phyloP scores from a whole-genome alignment of 1,140 invertebrate genomes.

The Akabosia matsudoensis region DNA sequence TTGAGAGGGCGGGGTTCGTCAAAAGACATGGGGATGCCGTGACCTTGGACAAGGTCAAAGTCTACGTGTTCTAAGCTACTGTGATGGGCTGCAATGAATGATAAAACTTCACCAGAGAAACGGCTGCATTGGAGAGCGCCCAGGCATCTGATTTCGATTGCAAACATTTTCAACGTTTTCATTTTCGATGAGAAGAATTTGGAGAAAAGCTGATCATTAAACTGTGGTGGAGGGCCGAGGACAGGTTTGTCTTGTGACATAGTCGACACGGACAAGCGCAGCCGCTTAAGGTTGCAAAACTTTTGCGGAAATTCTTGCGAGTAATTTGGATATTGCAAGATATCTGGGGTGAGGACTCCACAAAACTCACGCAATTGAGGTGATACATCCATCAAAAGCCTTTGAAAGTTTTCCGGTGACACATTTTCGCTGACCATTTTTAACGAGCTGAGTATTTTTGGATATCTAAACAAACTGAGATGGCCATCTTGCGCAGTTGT shows the following conservation, averaged over 20 bases:
- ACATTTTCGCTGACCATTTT: conserved; percentile 26
- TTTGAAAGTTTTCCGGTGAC: conserved; percentile 30
- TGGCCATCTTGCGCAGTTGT: not conserved
- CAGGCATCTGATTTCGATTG: conserved; percentile 28
- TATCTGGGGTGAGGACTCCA: not conserved
- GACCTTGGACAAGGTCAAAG: conserved; percentile 39
- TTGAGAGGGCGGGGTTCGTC: conserved; percentile 27
- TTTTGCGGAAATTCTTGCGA: not conserved
- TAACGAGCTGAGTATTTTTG: conserved; percentile 24
- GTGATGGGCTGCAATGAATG: conserved; percentile 27
- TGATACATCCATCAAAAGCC: conserved; percentile 18
- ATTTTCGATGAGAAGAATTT: not conserved
- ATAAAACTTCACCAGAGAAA: conserved; percentile 16
- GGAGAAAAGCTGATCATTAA: conserved; percentile 13
- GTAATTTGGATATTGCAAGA: not conserved
- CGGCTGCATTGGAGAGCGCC: conserved; percentile 28
- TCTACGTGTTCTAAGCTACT: conserved; percentile 26
- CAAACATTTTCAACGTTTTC: conserved; percentile 22
- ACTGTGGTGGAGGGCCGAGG: not conserved
- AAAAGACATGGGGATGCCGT: conserved; percentile 32
- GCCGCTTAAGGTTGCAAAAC: conserved; percentile 27
- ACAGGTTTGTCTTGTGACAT: not conserved
- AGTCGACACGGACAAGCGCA: conserved; percentile 28
- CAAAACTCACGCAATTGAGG: conserved; percentile 15
- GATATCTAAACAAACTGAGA: conserved; percentile 25